Percentiles rank a stretch among this genome's conserved stretches.
Conservation (phyloP, 2,113 vertebrate genomes). For the Chaetops frenatus region DNA sequence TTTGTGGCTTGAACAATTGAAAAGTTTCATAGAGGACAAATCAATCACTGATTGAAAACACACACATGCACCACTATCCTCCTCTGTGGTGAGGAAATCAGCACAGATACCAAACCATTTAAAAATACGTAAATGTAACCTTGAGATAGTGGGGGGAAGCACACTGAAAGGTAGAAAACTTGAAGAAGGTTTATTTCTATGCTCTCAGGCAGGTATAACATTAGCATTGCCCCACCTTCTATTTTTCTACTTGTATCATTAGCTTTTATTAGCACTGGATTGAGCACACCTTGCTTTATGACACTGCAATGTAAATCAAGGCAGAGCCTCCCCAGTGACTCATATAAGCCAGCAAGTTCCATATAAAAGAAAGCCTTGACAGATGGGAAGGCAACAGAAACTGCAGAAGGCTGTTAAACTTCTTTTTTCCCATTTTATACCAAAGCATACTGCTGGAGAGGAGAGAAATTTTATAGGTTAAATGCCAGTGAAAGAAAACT, state of each 20-base stretch:
- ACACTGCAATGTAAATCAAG: conserved; percentile 38
- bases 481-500: background rate
- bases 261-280: conserved; percentile 57
- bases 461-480: background rate
- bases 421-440: background rate
- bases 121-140: background rate
- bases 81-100: background rate
- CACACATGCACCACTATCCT: background rate
- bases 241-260: conserved; percentile 52
- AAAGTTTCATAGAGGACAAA: background rate
- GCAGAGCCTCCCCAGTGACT: conserved; percentile 43
- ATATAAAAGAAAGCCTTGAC: conserved; percentile 45
- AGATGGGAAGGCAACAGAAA: conserved; percentile 39
- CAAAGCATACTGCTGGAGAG: background rate
- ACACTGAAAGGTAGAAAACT: background rate
- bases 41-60: background rate
- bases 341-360: conserved; percentile 18
- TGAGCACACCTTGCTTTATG: conserved; percentile 33
- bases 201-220: conserved; percentile 6
- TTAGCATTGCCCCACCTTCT: conserved; percentile 34
- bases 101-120: background rate
- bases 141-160: background rate
- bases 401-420: conserved; percentile 15
- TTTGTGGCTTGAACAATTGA: background rate
- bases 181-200: background rate